A percentile compares a stretch with the other conserved stretches of the same genome.
phyloP scores from a whole-genome alignment of 1,140 invertebrate genomes.

The Magallana angulata region DNA sequence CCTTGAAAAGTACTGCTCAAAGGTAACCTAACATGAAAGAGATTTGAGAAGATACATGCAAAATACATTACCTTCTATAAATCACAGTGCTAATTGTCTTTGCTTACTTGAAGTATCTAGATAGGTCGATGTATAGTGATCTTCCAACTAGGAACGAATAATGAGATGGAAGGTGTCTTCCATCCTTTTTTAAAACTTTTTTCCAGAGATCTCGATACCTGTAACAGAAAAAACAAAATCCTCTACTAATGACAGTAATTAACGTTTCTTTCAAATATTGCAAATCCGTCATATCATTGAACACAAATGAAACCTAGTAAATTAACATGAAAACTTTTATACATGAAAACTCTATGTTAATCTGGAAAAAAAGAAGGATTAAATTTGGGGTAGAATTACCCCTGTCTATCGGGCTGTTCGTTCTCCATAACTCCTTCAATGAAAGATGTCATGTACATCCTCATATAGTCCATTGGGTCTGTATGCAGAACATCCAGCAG shows the following conservation, averaged over 20 bases:
- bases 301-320: not conserved
- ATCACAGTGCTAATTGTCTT: not conserved
- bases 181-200: constrained; percentile 38
- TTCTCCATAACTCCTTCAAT: constrained; percentile 47
- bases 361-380: not conserved
- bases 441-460: constrained; percentile 48
- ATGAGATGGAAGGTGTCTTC: constrained; percentile 22
- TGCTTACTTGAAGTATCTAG: constrained; percentile 53
- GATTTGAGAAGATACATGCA: too few species aligned
- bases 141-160: not conserved
- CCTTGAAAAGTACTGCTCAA: constrained; percentile 40
- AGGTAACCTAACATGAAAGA: constrained; percentile 40
- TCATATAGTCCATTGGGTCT: constrained; percentile 48
- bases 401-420: constrained; percentile 50
- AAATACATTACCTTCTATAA: too few species aligned
- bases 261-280: too few species aligned
- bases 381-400: constrained; percentile 23
- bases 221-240: not conserved
- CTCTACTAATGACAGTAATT: too few species aligned
- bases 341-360: not conserved
- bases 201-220: constrained; percentile 50
- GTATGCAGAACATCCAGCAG: constrained; percentile 41
- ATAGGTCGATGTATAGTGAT: constrained; percentile 52
- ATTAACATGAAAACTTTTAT: not conserved
- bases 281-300: not conserved